Evolutionary conservation across 2,113 vertebrate genomes (phyloP).

Genomic region (Ginglymostoma cirratum): DNA sequence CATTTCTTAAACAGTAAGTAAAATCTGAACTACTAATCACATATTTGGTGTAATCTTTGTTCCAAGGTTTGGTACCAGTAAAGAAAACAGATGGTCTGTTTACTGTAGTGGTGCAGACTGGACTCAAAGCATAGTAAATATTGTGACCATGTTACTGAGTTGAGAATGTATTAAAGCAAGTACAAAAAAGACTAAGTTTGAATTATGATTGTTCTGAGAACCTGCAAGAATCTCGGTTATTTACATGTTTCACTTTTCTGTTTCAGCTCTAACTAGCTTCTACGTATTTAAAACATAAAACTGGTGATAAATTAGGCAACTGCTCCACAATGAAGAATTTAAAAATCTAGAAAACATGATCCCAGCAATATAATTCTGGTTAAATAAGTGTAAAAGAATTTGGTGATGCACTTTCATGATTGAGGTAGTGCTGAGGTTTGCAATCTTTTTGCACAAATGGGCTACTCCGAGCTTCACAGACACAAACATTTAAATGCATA

Average conservation of each 20-base stretch:
- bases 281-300: background rate
- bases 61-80: background rate
- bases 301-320: background rate
- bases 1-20: background rate
- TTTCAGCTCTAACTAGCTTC: background rate
- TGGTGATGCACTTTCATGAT: background rate
- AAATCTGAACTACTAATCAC: background rate
- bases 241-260: background rate
- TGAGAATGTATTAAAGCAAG: background rate
- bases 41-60: background rate
- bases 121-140: background rate
- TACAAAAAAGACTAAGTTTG: background rate
- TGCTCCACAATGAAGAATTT: background rate
- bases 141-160: background rate
- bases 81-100: background rate
- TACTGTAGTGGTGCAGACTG: background rate
- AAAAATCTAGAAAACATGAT: background rate
- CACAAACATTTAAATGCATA: background rate
- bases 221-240: background rate
- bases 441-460: background rate
- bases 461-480: background rate
- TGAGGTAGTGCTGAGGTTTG: background rate
- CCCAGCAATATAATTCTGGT: background rate
- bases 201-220: background rate
- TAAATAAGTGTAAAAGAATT: background rate